Percentiles rank a stretch among this genome's conserved stretches.
These are phyloP conservation scores for Siderastrea radians DNA, from an alignment of 92 coral and sea anemone species.

Conservation along the genomic window DNA sequence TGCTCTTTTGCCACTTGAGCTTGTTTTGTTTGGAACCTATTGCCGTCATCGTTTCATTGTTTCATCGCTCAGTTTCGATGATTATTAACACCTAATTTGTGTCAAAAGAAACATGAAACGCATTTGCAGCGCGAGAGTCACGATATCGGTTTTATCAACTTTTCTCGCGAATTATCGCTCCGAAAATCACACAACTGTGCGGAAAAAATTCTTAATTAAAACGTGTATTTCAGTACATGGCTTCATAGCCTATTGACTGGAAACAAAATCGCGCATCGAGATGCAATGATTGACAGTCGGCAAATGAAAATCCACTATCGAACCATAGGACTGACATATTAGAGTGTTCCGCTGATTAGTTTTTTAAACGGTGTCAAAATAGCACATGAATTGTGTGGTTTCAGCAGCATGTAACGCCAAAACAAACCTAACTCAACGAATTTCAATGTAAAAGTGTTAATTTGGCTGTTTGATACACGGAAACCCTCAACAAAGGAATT, in stretches of 20 bases:
- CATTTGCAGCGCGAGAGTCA: slow-evolving; percentile 13
- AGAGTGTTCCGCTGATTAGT: background rate
- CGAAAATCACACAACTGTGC: background rate
- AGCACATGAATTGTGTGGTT: background rate
- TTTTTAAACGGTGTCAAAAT: background rate
- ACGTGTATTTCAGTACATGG: background rate
- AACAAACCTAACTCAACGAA: background rate
- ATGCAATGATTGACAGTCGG: slow-evolving; percentile 2
- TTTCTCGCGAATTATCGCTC: background rate
- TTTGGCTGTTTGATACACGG: slow-evolving; percentile 42
- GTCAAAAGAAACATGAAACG: slow-evolving; percentile 24
- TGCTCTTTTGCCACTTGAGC: slow-evolving; percentile 24
- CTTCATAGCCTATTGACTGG: too few relatives aligned
- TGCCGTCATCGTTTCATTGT: slow-evolving; percentile 47
- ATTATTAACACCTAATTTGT: slow-evolving; percentile 48
- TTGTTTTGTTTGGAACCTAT: slow-evolving; percentile 28
- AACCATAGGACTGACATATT: background rate
- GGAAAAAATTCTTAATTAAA: background rate
- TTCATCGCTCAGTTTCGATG: slow-evolving; percentile 40
- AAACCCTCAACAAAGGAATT: slow-evolving; percentile 40
- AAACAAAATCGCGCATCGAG: background rate
- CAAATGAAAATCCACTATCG: background rate
- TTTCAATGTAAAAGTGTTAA: slow-evolving; percentile 1
- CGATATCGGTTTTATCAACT: slow-evolving; percentile 6
- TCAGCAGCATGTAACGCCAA: too few relatives aligned